Conservation (phyloP, 2,113 vertebrate genomes). For the Apus apus region DNA sequence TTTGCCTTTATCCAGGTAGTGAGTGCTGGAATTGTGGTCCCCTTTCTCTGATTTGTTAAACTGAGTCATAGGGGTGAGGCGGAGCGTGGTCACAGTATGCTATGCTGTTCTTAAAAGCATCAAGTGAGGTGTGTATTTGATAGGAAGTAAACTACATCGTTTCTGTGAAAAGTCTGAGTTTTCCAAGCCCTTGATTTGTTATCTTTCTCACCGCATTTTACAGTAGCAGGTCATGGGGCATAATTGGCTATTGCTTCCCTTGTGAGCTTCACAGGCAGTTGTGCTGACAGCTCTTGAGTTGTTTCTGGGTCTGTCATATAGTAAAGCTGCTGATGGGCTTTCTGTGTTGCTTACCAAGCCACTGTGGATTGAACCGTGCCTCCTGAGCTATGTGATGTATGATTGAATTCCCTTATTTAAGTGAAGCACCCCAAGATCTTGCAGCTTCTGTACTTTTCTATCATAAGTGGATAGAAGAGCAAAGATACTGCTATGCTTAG, state of each 20-base stretch:
- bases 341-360: constrained; percentile 35
- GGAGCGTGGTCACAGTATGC: neutral
- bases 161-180: neutral
- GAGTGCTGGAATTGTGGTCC: neutral
- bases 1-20: neutral
- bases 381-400: neutral
- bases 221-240: constrained; percentile 6
- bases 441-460: neutral
- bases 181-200: constrained; percentile 40
- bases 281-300: constrained; percentile 41
- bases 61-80: neutral
- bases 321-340: constrained; percentile 38
- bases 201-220: constrained; percentile 17
- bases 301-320: constrained; percentile 58
- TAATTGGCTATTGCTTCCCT: constrained; percentile 48
- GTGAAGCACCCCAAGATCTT: neutral
- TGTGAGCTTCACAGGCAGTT: constrained; percentile 32
- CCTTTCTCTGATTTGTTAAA: neutral
- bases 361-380: neutral
- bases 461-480: neutral
- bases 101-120: neutral
- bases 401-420: constrained; percentile 38
- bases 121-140: neutral
- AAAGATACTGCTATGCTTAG: neutral
- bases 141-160: neutral